A percentile compares a stretch with the other conserved stretches of the same genome.
Conservation (phyloP, 2,797 vertebrate species). For the Rhinatrema bivittatum region DNA sequence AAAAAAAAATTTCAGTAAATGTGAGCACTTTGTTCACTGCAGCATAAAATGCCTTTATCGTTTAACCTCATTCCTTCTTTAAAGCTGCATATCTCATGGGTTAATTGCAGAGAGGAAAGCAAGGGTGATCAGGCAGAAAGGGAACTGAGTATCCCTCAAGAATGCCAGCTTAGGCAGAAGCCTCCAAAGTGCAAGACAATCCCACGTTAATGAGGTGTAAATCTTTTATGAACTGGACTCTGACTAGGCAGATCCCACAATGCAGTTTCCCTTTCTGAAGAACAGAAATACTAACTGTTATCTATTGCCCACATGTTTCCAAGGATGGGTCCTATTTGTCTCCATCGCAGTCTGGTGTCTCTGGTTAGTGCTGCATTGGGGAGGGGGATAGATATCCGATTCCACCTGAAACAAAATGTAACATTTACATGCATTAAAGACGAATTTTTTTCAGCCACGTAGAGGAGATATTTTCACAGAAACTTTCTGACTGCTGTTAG, state of each 20-base stretch:
- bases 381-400: slow-evolving; percentile 86
- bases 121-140: slow-evolving; percentile 13
- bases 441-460: slow-evolving; percentile 4
- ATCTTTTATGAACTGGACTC: too few species aligned
- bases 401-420: slow-evolving; percentile 70
- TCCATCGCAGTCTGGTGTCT: slow-evolving; percentile 88
- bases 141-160: slow-evolving; percentile 18
- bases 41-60: slow-evolving; percentile 3
- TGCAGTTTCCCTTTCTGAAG: too few species aligned
- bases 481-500: too few species aligned
- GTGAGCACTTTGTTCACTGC: background rate
- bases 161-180: slow-evolving; percentile 22
- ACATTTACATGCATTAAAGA: background rate
- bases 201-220: too few species aligned
- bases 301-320: slow-evolving; percentile 91
- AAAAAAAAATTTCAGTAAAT: slow-evolving; percentile 26
- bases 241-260: too few species aligned
- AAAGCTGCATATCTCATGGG: slow-evolving; percentile 36
- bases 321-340: slow-evolving; percentile 72
- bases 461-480: too few species aligned
- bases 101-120: background rate
- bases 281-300: slow-evolving; percentile 64
- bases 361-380: slow-evolving; percentile 86
- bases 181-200: slow-evolving; percentile 11
- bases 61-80: slow-evolving; percentile 28